Evolutionary conservation across 2,888 invertebrate species (phyloP), one percentile per base, ranked within the genome.

Genomic region (Nymphalis c-album): DNA sequence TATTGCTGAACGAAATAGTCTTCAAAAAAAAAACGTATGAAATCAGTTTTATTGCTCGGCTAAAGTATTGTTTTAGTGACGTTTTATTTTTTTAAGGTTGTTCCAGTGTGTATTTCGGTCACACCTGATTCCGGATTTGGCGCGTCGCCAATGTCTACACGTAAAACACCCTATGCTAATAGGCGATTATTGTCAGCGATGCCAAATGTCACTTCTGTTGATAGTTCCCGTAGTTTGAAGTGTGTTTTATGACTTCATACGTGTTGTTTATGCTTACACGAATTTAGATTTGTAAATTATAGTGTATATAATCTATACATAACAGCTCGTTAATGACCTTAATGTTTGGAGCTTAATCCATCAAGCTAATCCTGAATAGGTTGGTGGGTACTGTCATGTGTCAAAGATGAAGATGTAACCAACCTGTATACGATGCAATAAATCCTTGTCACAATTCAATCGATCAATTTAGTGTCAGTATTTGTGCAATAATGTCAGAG

Each of bases 141-240:
- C 75, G 35, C 63, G 20, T 5, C 16, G 76, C 76, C 77, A 76
- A 71, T 64, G 60, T 53, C 62, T 47, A 72, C 72, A 71, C 66
- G 71, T 68, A 70, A 70, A 73, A 69, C 72, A 71, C 70, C 76
- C 69, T 67, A 71, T 68, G 71, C 78, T 82, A 82, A 82, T 81
- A 78, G 80, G 77, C 80, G 79, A 80, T 81, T 79, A 81, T 77
- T 72, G 74, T 68, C 68, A 70, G 70, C 64, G n/a, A 57, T 35
- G 55, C 53, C 63, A 64, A 64, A 61, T 61, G 57, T 40, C 57
- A 71, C 72, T 70, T 16, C 51, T 63, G 55, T 50, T 67, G 63
- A 70, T 61, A 50, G 62, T 61, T 69, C 40, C n/a, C 20, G 45
- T 53, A n/a, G 51, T 48, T 48, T 60, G 10, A 60, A 35, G 26